Evolutionary conservation across 2,888 invertebrate genomes (phyloP).

Genomic region (Leptura quadrifasciata): DNA sequence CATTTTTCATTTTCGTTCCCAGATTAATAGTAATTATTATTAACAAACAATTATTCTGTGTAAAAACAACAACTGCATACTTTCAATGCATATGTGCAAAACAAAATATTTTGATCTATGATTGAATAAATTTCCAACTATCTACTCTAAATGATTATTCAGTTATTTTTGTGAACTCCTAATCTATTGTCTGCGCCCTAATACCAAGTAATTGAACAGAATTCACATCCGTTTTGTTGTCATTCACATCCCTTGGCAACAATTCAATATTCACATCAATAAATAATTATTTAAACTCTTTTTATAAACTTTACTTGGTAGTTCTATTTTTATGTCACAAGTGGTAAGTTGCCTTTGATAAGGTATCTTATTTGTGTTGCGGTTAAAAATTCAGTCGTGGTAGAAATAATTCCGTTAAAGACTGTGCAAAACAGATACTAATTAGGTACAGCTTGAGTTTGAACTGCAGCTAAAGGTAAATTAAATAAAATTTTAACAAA

Average conservation of each 20-base stretch:
- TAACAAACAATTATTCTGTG: no score
- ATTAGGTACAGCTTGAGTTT: not conserved
- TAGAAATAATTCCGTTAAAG: not conserved
- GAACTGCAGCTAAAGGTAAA: not conserved
- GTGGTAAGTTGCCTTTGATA: not conserved
- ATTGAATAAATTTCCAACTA: no score
- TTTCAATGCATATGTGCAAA: no score
- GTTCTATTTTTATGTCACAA: not conserved
- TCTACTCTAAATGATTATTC: not conserved
- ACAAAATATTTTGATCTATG: no score
- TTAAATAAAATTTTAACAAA: not conserved
- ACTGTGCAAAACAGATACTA: not conserved
- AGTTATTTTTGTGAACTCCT: not conserved
- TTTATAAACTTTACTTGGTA: constrained; percentile 32
- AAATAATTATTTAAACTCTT: constrained; percentile 49
- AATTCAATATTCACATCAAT: constrained; percentile 48
- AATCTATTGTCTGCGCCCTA: not conserved
- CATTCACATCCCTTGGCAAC: constrained; percentile 58
- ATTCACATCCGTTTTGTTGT: constrained; percentile 52
- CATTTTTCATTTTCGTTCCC: no score
- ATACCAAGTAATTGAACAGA: constrained; percentile 14
- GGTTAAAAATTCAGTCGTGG: not conserved
- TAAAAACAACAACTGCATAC: no score
- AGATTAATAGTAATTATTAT: no score
- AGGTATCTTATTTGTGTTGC: not conserved